phyloP scores from a whole-genome alignment of 2,888 invertebrate species.

The Hermaeophaga mercurialis region DNA sequence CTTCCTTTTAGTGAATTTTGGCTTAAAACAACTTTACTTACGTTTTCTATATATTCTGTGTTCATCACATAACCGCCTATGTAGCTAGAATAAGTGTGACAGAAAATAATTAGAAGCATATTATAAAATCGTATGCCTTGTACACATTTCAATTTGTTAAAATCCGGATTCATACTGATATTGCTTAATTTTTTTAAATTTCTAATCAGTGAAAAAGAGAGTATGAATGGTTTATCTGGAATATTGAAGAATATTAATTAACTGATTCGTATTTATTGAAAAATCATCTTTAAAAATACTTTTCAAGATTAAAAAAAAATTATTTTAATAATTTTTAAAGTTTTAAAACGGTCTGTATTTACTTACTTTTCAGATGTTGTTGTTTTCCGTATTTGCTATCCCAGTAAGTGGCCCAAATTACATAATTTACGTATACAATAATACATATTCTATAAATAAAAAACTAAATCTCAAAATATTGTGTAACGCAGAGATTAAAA shows the following conservation, averaged over 20 bases:
- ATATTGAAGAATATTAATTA: background rate
- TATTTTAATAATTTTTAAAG: no score
- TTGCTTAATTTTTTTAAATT: constrained; percentile 36
- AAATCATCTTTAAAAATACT: no score
- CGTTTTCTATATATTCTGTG: constrained; percentile 36
- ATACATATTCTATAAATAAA: constrained; percentile 23
- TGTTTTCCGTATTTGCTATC: constrained; percentile 17
- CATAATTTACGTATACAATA: constrained; percentile 17
- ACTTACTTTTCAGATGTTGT: background rate
- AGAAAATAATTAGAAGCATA: constrained; percentile 39
- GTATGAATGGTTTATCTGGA: constrained; percentile 30
- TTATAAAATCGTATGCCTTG: constrained; percentile 43
- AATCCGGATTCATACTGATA: constrained; percentile 29
- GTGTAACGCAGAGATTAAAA: no score
- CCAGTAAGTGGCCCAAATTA: constrained; percentile 25
- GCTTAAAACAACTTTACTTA: no score
- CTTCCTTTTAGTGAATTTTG: no score
- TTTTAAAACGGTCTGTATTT: no score
- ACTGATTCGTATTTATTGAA: no score
- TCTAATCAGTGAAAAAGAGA: constrained; percentile 35
- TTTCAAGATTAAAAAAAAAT: no score
- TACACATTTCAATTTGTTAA: constrained; percentile 39
- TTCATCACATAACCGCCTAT: constrained; percentile 37
- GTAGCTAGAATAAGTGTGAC: constrained; percentile 39
- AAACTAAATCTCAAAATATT: no score